Evolutionary conservation across 2,797 vertebrate genomes (phyloP).

Genomic region (Xiphophorus birchmanni): DNA sequence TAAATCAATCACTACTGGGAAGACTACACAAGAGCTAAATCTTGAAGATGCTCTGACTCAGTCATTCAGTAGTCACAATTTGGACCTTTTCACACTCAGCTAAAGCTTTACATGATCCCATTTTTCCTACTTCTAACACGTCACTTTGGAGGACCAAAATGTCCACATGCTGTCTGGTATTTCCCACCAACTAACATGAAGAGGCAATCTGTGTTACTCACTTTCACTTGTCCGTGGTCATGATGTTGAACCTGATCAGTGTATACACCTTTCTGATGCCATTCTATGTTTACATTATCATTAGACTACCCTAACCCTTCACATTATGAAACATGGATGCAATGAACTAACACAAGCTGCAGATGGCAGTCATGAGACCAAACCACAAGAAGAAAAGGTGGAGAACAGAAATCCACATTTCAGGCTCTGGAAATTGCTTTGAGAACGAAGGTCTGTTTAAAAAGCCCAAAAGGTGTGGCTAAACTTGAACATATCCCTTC

Average conservation of each 20-base stretch:
- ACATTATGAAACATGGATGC: slow-evolving; percentile 30
- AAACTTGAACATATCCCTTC: not conserved
- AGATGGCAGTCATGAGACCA: slow-evolving; percentile 46
- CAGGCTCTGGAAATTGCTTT: not conserved
- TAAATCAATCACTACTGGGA: not conserved
- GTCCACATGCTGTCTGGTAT: not conserved
- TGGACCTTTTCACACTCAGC: not conserved
- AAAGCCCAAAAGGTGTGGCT: not conserved
- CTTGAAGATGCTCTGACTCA: not conserved
- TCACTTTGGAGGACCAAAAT: not conserved
- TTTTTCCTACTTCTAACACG: not conserved
- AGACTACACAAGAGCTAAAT: not conserved
- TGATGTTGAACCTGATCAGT: not conserved
- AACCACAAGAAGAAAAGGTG: not conserved
- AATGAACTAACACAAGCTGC: slow-evolving; percentile 16
- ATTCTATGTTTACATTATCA: slow-evolving; percentile 11
- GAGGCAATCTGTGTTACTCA: not conserved
- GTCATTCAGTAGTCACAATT: not conserved
- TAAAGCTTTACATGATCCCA: not conserved
- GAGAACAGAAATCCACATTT: slow-evolving; percentile 24
- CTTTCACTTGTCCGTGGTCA: not conserved
- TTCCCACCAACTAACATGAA: not conserved
- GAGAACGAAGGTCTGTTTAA: not conserved
- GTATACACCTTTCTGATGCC: not conserved
- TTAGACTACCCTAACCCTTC: slow-evolving; percentile 12